Conservation (phyloP, 1,140 invertebrate genomes). For the Solen grandis region DNA sequence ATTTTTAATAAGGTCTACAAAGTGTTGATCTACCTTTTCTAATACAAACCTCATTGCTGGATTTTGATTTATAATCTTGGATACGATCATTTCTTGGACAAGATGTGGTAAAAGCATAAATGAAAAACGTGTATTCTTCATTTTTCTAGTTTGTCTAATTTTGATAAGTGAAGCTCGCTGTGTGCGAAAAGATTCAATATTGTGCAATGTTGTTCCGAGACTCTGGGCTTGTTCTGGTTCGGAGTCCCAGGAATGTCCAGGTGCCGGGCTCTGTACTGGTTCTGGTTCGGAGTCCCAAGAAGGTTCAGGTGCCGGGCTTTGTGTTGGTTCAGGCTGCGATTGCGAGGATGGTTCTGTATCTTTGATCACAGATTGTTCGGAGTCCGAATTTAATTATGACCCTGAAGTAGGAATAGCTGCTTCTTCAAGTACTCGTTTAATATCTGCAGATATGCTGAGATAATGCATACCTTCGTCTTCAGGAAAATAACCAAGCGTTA, state of each 20-base stretch:
- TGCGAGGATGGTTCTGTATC: neutral
- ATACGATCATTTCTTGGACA: too few relatives aligned
- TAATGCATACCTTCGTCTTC: constrained; percentile 21
- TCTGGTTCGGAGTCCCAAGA: neutral
- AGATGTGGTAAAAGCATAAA: too few relatives aligned
- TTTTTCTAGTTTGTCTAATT: too few relatives aligned
- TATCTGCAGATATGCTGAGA: neutral
- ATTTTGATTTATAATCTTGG: too few relatives aligned
- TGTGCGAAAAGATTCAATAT: too few relatives aligned
- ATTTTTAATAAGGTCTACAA: too few relatives aligned
- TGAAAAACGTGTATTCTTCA: too few relatives aligned
- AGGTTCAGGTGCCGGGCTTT: neutral
- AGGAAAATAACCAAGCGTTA: constrained; percentile 26
- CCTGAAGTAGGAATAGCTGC: neutral
- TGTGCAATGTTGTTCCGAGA: too few relatives aligned
- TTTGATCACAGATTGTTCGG: neutral
- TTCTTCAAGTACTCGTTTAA: neutral
- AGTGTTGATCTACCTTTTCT: too few relatives aligned
- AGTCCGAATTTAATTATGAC: neutral
- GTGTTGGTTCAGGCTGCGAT: neutral
- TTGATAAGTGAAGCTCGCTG: too few relatives aligned
- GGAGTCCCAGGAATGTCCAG: neutral
- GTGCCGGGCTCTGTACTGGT: neutral
- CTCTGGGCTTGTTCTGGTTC: neutral
- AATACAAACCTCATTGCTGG: too few relatives aligned